Base-by-base conservation (phyloP, 1,140 invertebrate species). In the Asobara japonica region DNA sequence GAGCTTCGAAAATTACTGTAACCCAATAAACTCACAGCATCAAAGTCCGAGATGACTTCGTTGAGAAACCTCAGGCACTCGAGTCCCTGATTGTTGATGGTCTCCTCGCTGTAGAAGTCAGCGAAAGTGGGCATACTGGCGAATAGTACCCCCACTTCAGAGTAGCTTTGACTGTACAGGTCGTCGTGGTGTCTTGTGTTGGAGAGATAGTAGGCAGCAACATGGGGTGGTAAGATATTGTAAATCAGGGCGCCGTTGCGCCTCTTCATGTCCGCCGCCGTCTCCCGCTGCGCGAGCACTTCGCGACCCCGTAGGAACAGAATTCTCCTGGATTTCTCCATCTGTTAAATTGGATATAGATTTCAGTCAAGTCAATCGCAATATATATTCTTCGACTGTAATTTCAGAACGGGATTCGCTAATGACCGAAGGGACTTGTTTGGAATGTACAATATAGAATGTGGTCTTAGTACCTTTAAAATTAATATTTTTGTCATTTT, bases 11-110 rank as follows among this genome's bases (percentile, higher is more conserved):
- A n/a, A n/a, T n/a, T 51, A 3, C n/a, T 20, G 7, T 60, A 45
- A 31, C 69, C n/a, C 38, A 25, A 62, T 56, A 16, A 79, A 90
- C 91, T 91, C 89, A 97, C 95, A 76, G 95, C 94, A 90, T 99
- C 97, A 86, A 98, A 99, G 88, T 98, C 97, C 0, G 96, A 97
- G 80, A 99, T 98, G 69, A 99, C 97, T 92, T 99, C 97, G 84
- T 99, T 98, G 16, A 99, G 90, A 84, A 99, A 98, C 76, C 97
- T 91, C 69, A 98, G 90, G 88, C 97, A 98, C 87, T 98, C 96
- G 71, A 98, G 90, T 29, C 97, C 97, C 89, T 97, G 96, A 87
- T 98, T 98, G 84, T 98, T 97, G 13, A 98, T 96, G 16, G 94
- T 94, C 82, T 98, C 96, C 89, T 98, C 96, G 30, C 95, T 96